A percentile compares a stretch with the other conserved stretches of the same genome.
Conservation (phyloP, 2,113 vertebrate genomes). For the Corvus cornix region DNA sequence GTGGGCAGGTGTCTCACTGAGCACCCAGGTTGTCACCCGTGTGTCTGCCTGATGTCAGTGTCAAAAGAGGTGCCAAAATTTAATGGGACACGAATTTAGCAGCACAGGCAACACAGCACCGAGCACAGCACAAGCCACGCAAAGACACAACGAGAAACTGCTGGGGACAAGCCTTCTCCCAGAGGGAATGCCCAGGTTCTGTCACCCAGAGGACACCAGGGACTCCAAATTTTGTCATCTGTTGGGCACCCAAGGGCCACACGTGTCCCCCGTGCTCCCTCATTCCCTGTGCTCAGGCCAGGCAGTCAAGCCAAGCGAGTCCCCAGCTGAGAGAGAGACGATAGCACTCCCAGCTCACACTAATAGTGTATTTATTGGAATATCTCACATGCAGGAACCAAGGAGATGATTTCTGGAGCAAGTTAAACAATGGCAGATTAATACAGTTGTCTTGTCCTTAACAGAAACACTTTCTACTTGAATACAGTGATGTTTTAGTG, state of each 20-base stretch:
- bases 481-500: constrained; percentile 30
- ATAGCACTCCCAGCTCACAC: constrained; percentile 55
- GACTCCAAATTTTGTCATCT: background rate
- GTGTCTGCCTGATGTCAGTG: background rate
- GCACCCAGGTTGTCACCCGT: accelerated
- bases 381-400: constrained; percentile 89
- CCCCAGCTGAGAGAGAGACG: background rate
- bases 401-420: constrained; percentile 78
- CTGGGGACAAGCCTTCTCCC: background rate
- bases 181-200: background rate
- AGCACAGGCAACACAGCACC: background rate
- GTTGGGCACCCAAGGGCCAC: background rate
- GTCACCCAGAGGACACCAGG: accelerated
- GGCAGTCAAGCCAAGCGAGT: background rate
- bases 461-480: constrained; percentile 22
- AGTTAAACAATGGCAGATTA: constrained; percentile 60
- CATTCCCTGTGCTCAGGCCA: background rate
- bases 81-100: accelerated
- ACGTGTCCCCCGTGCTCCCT: background rate
- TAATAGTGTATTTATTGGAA: constrained; percentile 83
- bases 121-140: accelerated
- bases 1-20: background rate
- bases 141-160: background rate
- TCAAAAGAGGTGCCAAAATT: background rate
- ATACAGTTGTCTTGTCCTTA: background rate